A percentile compares a stretch with the other conserved stretches of the same genome.
Conservation (phyloP, 2,113 vertebrate species). For the Corythoichthys intestinalis region DNA sequence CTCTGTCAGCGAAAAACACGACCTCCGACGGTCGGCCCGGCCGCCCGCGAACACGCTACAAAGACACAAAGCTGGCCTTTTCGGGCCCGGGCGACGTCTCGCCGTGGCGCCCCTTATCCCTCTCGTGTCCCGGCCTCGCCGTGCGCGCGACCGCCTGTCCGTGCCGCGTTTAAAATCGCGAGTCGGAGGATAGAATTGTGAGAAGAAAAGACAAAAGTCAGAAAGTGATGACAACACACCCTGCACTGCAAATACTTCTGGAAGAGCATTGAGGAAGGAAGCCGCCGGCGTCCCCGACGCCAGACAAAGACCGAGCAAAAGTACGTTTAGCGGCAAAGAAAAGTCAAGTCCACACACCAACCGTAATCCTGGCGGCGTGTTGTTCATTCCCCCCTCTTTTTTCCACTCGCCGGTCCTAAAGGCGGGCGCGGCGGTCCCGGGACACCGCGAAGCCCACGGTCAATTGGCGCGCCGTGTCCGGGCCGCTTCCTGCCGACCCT, state of each 20-base stretch:
- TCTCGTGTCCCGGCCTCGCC: neutral
- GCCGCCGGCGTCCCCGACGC: constrained; percentile 26
- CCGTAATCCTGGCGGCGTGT: constrained; percentile 70
- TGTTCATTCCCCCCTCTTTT: constrained; percentile 68
- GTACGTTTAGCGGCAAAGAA: constrained; percentile 33
- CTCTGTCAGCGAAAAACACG: constrained; percentile 72
- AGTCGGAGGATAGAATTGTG: neutral
- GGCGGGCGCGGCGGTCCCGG: constrained; percentile 58
- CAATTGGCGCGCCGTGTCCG: neutral
- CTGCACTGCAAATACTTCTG: constrained; percentile 48
- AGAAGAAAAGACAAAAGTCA: constrained; percentile 4
- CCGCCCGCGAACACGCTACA: constrained; percentile 36
- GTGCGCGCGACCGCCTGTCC: too few relatives aligned
- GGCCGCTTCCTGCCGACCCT: neutral
- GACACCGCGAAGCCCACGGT: constrained; percentile 28
- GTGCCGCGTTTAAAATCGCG: too few relatives aligned
- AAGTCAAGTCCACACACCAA: constrained; percentile 68
- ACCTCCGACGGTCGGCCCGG: constrained; percentile 44
- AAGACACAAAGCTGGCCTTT: constrained; percentile 35
- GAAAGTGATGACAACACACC: constrained; percentile 45
- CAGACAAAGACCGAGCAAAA: constrained; percentile 17
- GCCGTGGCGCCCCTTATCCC: neutral
- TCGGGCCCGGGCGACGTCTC: neutral
- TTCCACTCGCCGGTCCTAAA: constrained; percentile 47
- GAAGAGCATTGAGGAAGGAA: constrained; percentile 38